Evolutionary conservation across 2,888 invertebrate species (phyloP).

Genomic region (Notocelia uddmanniana): DNA sequence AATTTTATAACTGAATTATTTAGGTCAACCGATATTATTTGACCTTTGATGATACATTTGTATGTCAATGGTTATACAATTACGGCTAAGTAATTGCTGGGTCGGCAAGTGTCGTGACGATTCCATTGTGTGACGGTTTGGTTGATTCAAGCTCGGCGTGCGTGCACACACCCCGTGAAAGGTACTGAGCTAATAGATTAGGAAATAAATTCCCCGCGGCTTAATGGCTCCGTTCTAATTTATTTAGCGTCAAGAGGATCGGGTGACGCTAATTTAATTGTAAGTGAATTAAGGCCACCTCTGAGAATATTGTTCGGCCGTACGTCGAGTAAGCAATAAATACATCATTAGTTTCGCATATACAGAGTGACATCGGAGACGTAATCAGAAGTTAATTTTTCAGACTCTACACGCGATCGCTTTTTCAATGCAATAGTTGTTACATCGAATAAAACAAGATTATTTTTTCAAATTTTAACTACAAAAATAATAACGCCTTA

Average conservation of each 20-base stretch:
- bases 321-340: conserved; percentile 67
- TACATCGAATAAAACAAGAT: no score
- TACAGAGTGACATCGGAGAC: no score
- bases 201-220: conserved; percentile 68
- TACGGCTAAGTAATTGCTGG: conserved; percentile 54
- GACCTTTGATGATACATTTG: conserved; percentile 3
- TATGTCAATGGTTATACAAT: conserved; percentile 6
- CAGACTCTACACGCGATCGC: no score
- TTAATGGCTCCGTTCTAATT: conserved; percentile 74
- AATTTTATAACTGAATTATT: conserved; percentile 15
- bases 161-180: conserved; percentile 54
- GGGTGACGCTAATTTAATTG: conserved; percentile 77
- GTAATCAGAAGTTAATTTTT: no score
- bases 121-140: conserved; percentile 51
- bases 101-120: conserved; percentile 51
- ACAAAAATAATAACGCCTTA: no score
- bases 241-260: conserved; percentile 73
- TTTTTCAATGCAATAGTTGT: no score
- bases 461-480: no score
- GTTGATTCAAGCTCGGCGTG: conserved; percentile 51
- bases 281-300: conserved; percentile 74
- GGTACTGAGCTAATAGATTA: conserved; percentile 64
- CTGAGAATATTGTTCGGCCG: conserved; percentile 63
- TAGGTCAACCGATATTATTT: conserved; percentile 11
- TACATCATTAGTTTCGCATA: conserved; percentile 64